These are phyloP conservation scores for Perccottus glenii DNA, from an alignment of 2,113 vertebrate species.

Conservation along the genomic window DNA sequence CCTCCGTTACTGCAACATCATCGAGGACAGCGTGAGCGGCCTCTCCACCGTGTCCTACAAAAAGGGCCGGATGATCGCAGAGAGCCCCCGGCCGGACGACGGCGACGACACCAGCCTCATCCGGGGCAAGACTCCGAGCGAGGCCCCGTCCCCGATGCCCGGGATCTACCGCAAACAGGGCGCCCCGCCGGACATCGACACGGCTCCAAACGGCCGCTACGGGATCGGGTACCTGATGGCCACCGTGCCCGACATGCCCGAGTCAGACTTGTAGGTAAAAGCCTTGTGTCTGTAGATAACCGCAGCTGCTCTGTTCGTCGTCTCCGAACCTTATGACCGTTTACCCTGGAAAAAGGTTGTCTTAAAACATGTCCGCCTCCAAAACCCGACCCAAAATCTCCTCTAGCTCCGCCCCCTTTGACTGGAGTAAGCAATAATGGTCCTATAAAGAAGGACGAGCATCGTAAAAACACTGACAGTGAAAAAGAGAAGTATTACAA, in stretches of 20 bases:
- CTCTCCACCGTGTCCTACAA: constrained; percentile 90
- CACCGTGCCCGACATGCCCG: constrained; percentile 92
- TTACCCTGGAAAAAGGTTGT: constrained; percentile 17
- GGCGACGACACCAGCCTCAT: constrained; percentile 91
- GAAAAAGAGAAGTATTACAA: too few relatives aligned
- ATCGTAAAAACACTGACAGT: not conserved
- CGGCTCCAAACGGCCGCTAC: constrained; percentile 91
- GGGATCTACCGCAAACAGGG: constrained; percentile 91
- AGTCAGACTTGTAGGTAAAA: constrained; percentile 88
- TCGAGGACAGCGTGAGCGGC: constrained; percentile 82
- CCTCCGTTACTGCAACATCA: constrained; percentile 86
- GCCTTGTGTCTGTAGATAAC: constrained; percentile 71
- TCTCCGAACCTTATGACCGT: constrained; percentile 59
- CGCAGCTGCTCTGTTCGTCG: constrained; percentile 62
- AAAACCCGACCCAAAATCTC: constrained; percentile 20
- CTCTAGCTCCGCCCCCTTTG: not conserved
- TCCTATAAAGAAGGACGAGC: too few relatives aligned
- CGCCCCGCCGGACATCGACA: constrained; percentile 74
- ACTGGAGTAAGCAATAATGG: not conserved
- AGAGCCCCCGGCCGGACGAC: constrained; percentile 81
- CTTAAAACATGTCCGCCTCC: constrained; percentile 18
- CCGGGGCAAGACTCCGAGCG: constrained; percentile 87
- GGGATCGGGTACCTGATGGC: constrained; percentile 94
- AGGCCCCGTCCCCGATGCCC: constrained; percentile 88
- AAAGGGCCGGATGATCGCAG: constrained; percentile 92